phyloP scores from a whole-genome alignment of 2,888 invertebrate genomes.

The Lordiphosa fenestrarum region DNA sequence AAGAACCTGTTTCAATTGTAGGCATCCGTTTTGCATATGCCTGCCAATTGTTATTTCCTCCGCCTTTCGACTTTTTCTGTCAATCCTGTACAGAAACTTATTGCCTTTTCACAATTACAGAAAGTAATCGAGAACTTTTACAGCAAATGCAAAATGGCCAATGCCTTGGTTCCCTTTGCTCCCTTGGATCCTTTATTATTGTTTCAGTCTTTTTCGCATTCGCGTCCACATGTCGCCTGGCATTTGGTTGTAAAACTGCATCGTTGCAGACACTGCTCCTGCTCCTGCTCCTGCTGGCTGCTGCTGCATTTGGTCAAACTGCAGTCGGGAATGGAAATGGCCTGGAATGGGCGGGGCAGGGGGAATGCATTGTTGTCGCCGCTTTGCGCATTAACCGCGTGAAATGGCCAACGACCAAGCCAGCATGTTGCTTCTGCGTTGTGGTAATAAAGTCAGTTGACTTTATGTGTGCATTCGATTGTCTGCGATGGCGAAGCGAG shows the following conservation, averaged over 20 bases:
- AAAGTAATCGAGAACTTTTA: conserved; percentile 47
- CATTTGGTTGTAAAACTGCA: conserved; percentile 52
- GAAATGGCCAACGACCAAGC: conserved; percentile 2
- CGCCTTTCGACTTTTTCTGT: neutral
- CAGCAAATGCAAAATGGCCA: conserved; percentile 15
- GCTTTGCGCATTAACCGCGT: conserved; percentile 9
- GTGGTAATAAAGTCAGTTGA: conserved; percentile 61
- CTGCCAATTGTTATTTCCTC: conserved; percentile 5
- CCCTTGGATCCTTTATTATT: conserved; percentile 5
- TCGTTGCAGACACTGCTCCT: conserved; percentile 17
- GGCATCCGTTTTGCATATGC: no score
- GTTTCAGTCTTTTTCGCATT: conserved; percentile 20
- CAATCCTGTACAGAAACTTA: conserved; percentile 15
- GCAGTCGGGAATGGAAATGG: conserved; percentile 24
- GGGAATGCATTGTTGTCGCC: conserved; percentile 33
- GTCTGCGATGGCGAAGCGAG: neutral
- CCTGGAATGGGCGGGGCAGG: no score
- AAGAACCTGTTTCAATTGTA: no score
- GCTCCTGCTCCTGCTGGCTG: no score
- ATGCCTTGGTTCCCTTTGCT: neutral
- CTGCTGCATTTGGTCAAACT: conserved; percentile 44
- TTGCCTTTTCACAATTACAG: conserved; percentile 49
- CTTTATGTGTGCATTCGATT: conserved; percentile 59
- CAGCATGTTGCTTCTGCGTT: conserved; percentile 22
- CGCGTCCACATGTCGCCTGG: conserved; percentile 67